Evolutionary conservation across 2,888 invertebrate genomes (phyloP).

Genomic region (Xanthia icteritia): DNA sequence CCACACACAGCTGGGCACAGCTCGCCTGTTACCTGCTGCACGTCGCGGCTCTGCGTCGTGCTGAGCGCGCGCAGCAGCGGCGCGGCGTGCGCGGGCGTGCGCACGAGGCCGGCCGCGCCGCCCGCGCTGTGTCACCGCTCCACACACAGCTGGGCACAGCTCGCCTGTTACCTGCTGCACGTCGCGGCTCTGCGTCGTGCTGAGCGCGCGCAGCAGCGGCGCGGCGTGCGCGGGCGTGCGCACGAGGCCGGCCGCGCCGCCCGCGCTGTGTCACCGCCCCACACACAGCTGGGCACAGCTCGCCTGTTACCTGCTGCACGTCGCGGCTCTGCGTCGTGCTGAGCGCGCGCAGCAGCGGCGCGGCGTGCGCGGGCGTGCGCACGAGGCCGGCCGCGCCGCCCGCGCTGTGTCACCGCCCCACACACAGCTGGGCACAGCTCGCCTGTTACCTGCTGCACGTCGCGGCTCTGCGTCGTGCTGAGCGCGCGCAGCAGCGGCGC

Average conservation of each 20-base stretch:
- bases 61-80: constrained; percentile 77
- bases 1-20: constrained; percentile 22
- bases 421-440: constrained; percentile 58
- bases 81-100: constrained; percentile 76
- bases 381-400: constrained; percentile 67
- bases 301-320: constrained; percentile 52
- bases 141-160: constrained; percentile 25
- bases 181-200: accelerated
- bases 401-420: constrained; percentile 18
- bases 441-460: constrained; percentile 36
- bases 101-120: constrained; percentile 68
- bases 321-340: accelerated
- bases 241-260: constrained; percentile 67
- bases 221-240: constrained; percentile 76
- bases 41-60: accelerated
- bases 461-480: accelerated
- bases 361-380: constrained; percentile 75
- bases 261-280: constrained; percentile 29
- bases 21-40: constrained; percentile 61
- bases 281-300: constrained; percentile 48
- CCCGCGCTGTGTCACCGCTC: constrained; percentile 33
- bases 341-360: constrained; percentile 79
- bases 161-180: constrained; percentile 61
- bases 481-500: constrained; percentile 80
- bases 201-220: constrained; percentile 78